phyloP scores from a whole-genome alignment of 2,888 invertebrate species.

The Trachelus tabidus region DNA sequence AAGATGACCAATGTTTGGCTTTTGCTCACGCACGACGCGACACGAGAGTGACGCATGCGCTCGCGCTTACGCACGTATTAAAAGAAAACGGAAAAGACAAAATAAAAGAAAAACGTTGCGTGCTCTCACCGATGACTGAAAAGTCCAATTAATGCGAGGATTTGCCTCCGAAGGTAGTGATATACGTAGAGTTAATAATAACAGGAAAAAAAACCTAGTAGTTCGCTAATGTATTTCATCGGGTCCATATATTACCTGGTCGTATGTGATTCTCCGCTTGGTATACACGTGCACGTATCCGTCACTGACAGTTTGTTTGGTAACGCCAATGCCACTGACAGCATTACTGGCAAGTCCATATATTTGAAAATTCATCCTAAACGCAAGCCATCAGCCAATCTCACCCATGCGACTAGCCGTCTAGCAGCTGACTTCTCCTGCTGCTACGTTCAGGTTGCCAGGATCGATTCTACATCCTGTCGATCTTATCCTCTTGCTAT shows the following conservation, averaged over 20 bases:
- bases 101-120: conserved; percentile 14
- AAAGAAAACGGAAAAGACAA: background rate
- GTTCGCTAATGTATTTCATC: conserved; percentile 47
- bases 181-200: conserved; percentile 48
- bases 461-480: background rate
- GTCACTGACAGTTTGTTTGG: background rate
- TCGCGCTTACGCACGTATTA: background rate
- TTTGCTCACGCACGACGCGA: background rate
- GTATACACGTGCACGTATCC: background rate
- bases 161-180: conserved; percentile 59
- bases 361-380: background rate
- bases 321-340: background rate
- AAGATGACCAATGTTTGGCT: background rate
- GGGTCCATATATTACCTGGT: conserved; percentile 25
- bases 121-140: conserved; percentile 18
- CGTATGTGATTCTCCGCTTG: background rate
- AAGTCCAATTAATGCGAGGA: conserved; percentile 28
- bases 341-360: background rate
- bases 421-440: background rate
- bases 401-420: too few relatives aligned
- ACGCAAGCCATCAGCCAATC: background rate
- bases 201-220: conserved; percentile 25
- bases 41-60: background rate
- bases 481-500: background rate
- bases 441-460: background rate